A percentile compares a stretch with the other conserved stretches of the same genome.
Evolutionary conservation across 2,113 vertebrate species (phyloP).

Genomic region (Corapipo altera): DNA sequence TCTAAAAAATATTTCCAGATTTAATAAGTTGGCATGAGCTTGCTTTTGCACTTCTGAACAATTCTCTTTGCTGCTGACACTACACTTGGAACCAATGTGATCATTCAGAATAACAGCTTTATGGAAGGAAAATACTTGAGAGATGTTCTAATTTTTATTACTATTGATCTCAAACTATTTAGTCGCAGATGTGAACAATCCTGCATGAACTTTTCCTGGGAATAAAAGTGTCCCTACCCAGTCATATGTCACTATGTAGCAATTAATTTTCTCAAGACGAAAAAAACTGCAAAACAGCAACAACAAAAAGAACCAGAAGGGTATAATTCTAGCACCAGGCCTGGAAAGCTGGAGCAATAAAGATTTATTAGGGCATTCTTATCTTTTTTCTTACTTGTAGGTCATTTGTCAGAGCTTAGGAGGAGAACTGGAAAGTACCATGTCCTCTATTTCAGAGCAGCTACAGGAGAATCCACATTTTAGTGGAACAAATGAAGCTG

Average conservation of each 20-base stretch:
- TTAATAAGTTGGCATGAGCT: not conserved
- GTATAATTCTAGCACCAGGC: not conserved
- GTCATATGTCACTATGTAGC: not conserved
- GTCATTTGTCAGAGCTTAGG: not conserved
- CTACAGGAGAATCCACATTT: not conserved
- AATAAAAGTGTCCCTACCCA: not conserved
- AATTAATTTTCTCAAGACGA: not conserved
- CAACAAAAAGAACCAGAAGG: not conserved
- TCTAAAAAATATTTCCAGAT: not conserved
- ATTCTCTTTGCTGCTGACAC: not conserved
- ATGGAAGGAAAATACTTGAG: not conserved
- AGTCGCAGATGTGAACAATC: not conserved
- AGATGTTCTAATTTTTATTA: not conserved
- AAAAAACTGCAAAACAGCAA: not conserved
- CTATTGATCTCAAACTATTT: not conserved
- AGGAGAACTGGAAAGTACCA: not conserved
- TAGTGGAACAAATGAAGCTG: not conserved
- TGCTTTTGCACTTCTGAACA: not conserved
- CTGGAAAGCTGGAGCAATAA: not conserved
- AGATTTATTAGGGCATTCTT: not conserved
- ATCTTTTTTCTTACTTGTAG: not conserved
- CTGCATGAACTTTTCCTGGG: not conserved
- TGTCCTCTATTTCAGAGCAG: not conserved
- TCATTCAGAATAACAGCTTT: not conserved
- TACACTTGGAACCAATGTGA: not conserved